Evolutionary conservation across 2,113 vertebrate species (phyloP).

Genomic region (Camelus bactrianus): DNA sequence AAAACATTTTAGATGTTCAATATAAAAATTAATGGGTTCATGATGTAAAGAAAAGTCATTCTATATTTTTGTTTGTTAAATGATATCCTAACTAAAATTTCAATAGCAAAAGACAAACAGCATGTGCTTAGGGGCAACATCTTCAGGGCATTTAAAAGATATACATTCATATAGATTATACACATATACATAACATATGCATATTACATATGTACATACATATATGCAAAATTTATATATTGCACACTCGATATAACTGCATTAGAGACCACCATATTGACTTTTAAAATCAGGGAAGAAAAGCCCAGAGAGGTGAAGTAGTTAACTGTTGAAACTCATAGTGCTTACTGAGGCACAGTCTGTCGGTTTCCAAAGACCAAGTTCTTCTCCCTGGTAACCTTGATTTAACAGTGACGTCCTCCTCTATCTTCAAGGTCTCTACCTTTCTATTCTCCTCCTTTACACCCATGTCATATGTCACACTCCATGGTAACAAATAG

Average conservation of each 20-base stretch:
- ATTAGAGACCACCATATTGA: neutral
- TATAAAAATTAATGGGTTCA: neutral
- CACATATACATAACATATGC: neutral
- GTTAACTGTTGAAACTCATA: neutral
- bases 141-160: neutral
- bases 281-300: neutral
- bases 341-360: neutral
- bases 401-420: neutral
- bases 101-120: neutral
- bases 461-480: neutral
- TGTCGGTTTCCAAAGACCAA: neutral
- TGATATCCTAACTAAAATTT: neutral
- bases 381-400: neutral
- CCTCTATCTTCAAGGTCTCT: neutral
- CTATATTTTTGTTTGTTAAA: neutral
- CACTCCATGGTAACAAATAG: neutral
- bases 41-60: neutral
- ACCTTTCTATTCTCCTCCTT: neutral
- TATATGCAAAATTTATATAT: neutral
- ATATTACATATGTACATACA: neutral
- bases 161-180: neutral
- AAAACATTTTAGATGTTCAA: constrained; percentile 12
- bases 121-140: neutral
- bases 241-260: neutral
- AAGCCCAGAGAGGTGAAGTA: neutral